phyloP scores from a whole-genome alignment of 2,888 invertebrate genomes.

The Drosophila mulleri region DNA sequence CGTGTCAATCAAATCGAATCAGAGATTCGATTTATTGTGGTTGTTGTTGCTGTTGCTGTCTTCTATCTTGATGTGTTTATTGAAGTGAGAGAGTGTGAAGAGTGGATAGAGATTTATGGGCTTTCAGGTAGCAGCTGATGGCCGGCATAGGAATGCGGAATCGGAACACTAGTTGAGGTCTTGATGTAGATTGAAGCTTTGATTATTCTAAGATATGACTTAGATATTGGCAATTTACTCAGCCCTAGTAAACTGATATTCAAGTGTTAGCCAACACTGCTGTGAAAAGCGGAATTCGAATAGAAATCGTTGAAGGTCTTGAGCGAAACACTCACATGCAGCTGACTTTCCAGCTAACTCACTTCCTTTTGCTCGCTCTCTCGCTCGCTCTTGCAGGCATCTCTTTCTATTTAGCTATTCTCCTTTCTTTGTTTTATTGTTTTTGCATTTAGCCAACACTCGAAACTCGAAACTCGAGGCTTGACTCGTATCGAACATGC shows the following conservation, averaged over 20 bases:
- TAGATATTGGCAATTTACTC: no score
- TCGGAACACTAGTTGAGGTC: neutral
- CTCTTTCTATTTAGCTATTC: neutral
- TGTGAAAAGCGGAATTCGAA: neutral
- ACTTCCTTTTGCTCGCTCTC: conserved; percentile 41
- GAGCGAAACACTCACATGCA: conserved; percentile 17
- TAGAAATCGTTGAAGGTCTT: conserved; percentile 11
- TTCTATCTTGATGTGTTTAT: neutral
- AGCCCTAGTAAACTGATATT: no score
- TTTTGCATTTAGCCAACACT: conserved; percentile 26
- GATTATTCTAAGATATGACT: neutral
- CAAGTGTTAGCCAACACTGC: conserved; percentile 2
- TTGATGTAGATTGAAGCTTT: neutral
- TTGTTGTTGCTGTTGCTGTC: no score
- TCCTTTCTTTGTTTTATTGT: neutral
- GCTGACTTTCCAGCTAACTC: conserved; percentile 40
- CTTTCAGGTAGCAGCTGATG: no score
- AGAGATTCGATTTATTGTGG: neutral
- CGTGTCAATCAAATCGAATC: conserved; percentile 7
- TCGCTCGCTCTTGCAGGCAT: neutral
- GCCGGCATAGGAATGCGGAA: neutral
- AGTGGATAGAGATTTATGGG: neutral
- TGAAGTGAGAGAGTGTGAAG: neutral
- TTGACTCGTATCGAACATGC: conserved; percentile 21
- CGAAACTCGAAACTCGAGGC: conserved; percentile 30